Evolutionary conservation across 2,113 vertebrate species (phyloP).

Genomic region (Gorsachius goisagi): DNA sequence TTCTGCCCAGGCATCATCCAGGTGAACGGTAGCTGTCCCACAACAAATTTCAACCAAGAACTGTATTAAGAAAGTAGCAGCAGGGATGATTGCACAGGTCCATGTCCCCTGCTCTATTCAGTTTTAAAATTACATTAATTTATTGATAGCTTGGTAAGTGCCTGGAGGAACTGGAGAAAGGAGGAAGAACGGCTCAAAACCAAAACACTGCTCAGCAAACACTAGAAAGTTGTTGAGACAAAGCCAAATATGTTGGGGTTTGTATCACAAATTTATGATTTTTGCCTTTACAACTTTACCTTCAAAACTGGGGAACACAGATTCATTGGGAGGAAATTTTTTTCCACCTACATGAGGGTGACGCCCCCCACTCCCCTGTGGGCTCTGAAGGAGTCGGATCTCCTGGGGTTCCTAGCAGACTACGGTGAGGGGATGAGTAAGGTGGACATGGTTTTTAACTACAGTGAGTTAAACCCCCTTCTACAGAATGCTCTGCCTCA

Average conservation of each 20-base stretch:
- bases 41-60: background rate
- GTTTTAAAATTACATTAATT: background rate
- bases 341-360: background rate
- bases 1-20: accelerated
- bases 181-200: background rate
- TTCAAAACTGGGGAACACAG: background rate
- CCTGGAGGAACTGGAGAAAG: background rate
- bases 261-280: background rate
- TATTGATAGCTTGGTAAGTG: background rate
- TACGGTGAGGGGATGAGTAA: background rate
- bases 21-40: background rate
- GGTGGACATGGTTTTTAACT: background rate
- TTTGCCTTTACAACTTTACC: background rate
- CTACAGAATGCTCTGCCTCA: background rate
- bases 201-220: background rate
- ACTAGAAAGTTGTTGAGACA: background rate
- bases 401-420: background rate
- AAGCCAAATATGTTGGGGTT: background rate
- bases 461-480: background rate
- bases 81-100: background rate
- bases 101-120: background rate
- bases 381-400: background rate
- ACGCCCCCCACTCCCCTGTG: background rate
- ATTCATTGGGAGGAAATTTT: background rate
- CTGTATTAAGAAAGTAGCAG: background rate